Evolutionary conservation across 2,113 vertebrate species (phyloP), one percentile per base, ranked within the genome.

Genomic region (Plecturocebus donacophilus): DNA sequence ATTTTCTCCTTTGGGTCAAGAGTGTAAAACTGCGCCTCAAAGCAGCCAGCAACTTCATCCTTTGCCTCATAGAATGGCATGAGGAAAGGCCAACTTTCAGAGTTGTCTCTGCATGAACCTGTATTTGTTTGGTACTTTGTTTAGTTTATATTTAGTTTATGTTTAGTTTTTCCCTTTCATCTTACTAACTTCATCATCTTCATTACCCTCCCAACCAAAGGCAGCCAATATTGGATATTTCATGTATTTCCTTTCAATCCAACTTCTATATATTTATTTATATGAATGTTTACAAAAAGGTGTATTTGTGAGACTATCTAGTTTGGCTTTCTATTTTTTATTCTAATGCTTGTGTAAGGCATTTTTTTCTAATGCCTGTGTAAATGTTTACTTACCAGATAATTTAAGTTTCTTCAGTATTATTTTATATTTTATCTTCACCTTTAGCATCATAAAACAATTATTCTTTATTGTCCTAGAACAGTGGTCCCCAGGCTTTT

Each of bases 371-470:
- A n/a, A 5, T 54, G 10, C 6, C 27, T 90, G 68, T 95, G 27
- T 56, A 88, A 40, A 13, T 27, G 9, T 66, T 79, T 45, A 4
- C 16, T 38, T 54, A 42, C 20, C 10, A 84, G 68, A 30, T 76
- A 54, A 90, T n/a, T 90, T 58, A 73, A 61, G n/a, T 23, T 73
- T 94, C 23, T 49, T 70, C 2, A 16, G 64, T 56, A 87, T 19
- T 38, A 71, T 88, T 87, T 94, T 61, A 71, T 88, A 40, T 81
- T 58, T 94, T 32, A 87, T 58, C 81, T 87, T 80, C 56, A 21
- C 35, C 21, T 71, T 70, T 58, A 87, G 6, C 30, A 56, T 81
- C 56, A 21, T 3, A 58, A 47, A 38, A 27, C 20, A 64, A 49
- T 40, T 20, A 35, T 83, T 52, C 8, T 32, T 90, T 83, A 47